Evolutionary conservation across 1,140 invertebrate genomes (phyloP).

Genomic region (Drosophila insularis): DNA sequence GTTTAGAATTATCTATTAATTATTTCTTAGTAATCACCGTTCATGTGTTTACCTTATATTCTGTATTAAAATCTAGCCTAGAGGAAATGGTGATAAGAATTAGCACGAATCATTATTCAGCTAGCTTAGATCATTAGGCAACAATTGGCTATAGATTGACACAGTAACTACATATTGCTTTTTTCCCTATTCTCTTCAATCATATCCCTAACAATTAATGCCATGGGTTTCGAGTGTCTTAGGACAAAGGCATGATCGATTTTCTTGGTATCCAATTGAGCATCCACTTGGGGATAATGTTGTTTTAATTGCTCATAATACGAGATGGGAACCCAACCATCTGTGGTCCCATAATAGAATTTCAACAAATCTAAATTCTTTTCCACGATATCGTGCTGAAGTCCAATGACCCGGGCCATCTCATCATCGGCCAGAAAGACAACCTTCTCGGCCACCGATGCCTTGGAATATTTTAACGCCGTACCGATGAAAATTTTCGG

Average conservation of each 20-base stretch:
- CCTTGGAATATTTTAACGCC: conserved; percentile 84
- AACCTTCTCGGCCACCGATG: conserved; percentile 84
- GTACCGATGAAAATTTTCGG: conserved; percentile 82
- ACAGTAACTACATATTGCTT: not conserved
- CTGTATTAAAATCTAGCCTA: not conserved
- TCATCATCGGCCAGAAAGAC: conserved; percentile 86
- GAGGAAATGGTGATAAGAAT: not conserved
- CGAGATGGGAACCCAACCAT: conserved; percentile 89
- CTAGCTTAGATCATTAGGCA: not conserved
- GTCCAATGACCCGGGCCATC: conserved; percentile 85
- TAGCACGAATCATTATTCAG: not conserved
- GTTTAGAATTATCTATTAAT: too few species aligned
- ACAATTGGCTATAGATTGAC: not conserved
- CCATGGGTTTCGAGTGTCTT: conserved; percentile 85
- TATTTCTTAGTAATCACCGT: too few species aligned
- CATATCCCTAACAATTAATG: conserved; percentile 84
- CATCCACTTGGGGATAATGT: conserved; percentile 85
- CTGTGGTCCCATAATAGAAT: conserved; percentile 89
- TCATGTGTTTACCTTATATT: not conserved
- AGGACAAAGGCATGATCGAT: conserved; percentile 91
- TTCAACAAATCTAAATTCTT: conserved; percentile 85
- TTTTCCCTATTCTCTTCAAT: conserved; percentile 81
- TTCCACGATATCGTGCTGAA: conserved; percentile 84
- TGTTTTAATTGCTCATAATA: conserved; percentile 86
- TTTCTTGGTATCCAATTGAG: conserved; percentile 86